phyloP scores from a whole-genome alignment of 2,113 vertebrate genomes.

The Lates calcarifer region DNA sequence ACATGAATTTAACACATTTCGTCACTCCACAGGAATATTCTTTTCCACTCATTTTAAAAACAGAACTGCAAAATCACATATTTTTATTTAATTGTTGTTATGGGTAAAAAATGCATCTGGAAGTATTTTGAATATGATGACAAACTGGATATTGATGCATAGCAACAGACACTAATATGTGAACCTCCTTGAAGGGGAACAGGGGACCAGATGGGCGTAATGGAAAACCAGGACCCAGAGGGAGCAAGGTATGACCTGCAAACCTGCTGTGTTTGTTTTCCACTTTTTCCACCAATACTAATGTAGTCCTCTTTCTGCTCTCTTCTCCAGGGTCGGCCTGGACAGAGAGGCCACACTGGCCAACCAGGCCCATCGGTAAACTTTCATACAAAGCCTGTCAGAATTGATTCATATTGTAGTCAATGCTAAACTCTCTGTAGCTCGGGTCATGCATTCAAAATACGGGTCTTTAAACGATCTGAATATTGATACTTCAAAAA shows the following conservation, averaged over 20 bases:
- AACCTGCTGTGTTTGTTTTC: neutral
- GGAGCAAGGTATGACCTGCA: conserved; percentile 87
- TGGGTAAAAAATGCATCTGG: neutral
- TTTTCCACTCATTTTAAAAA: neutral
- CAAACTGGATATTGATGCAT: neutral
- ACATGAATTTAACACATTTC: neutral
- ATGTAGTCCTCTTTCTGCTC: neutral
- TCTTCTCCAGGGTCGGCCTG: conserved; percentile 84
- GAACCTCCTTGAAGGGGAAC: conserved; percentile 84
- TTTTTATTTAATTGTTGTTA: neutral
- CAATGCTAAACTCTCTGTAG: neutral
- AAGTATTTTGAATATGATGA: neutral
- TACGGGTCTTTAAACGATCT: neutral
- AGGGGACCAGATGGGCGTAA: conserved; percentile 85
- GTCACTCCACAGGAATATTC: neutral
- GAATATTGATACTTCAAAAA: neutral
- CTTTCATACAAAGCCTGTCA: neutral
- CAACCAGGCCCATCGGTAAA: conserved; percentile 87
- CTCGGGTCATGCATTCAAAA: neutral
- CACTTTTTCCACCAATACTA: accelerated
- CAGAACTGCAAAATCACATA: neutral
- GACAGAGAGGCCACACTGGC: conserved; percentile 87
- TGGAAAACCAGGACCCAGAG: conserved; percentile 85
- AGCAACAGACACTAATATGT: conserved; percentile 25
- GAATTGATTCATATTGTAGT: neutral